Conservation (phyloP, 2,113 vertebrate genomes). For the Leptocoma aspasia region DNA sequence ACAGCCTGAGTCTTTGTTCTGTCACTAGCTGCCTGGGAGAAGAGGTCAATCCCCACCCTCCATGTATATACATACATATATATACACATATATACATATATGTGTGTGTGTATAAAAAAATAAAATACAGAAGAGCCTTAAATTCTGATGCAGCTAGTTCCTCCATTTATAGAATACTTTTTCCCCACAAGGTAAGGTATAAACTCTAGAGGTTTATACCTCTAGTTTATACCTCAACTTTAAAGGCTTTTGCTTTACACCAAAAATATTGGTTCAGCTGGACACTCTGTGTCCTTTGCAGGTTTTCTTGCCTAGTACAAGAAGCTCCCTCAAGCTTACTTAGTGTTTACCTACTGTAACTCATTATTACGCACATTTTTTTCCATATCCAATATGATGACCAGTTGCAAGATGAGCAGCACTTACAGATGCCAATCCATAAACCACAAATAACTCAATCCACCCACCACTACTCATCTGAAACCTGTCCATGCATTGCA, state of each 20-base stretch:
- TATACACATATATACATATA: rapidly evolving
- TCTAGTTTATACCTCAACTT: no score
- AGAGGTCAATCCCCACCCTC: not conserved
- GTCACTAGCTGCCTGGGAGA: not conserved
- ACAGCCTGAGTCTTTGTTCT: not conserved
- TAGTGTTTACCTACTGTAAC: not conserved
- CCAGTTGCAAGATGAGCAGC: not conserved
- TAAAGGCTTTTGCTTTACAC: not conserved
- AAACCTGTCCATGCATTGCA: not conserved
- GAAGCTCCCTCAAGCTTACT: not conserved
- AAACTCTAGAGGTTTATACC: no score
- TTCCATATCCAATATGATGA: not conserved
- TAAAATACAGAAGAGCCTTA: not conserved
- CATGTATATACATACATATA: rapidly evolving
- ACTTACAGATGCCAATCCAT: not conserved
- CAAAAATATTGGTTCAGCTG: not conserved
- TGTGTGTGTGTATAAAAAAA: not conserved
- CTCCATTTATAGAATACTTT: not conserved
- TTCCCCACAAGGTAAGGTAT: not conserved
- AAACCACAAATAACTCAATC: not conserved
- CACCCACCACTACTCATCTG: not conserved
- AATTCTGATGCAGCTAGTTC: not conserved
- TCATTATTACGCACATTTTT: not conserved
- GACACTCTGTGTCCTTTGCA: not conserved
- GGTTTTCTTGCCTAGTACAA: not conserved